Evolutionary conservation across 2,113 vertebrate species (phyloP), one percentile per base, ranked within the genome.

Genomic region (Bagarius yarrelli): DNA sequence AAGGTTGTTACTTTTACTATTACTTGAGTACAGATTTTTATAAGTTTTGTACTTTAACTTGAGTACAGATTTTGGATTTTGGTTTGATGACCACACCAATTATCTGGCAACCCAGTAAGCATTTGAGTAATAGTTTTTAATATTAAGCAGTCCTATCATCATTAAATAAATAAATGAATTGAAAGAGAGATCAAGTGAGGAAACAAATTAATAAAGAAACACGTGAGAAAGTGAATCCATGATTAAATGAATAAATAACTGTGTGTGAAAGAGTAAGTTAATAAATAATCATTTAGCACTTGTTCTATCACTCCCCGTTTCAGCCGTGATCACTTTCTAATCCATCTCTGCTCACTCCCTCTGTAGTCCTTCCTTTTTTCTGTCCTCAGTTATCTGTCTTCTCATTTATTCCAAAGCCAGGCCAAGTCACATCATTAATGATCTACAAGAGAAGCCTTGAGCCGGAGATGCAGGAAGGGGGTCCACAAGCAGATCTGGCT

Each of bases 341-440:
- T n/a, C 18, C 34, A 47, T 18, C 23, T 50, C 52, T 50, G 25
- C 47, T 66, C 47, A 27, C 59, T 52, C 12, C n/a, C 30, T 15
- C 18, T 71, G 40, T 52, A 50, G 44, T 27, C 40, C 9, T 50
- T 25, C 27, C 67, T 27, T 70, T 70, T 14, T n/a, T 3, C 60
- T 50, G 25, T 52, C 55, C 4, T 21, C 71, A n/a, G 16, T 57
- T 23, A 12, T n/a, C 27, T 9, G 55, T 50, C 44, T 4, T 76
- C 71, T 76, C 40, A 23, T 75, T 55, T 64, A 60, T 50, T 80
- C 36, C 40, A 79, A 53, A 69, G 40, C 18, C 78, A 77, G 44
- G 57, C 66, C 70, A 44, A 34, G 76, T 80, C 76, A 87, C 87
- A 86, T 86, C 84, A 88, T 87, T 87, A 87, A 86, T 88, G 87